Conservation (phyloP, 2,113 vertebrate genomes). For the Geococcyx californianus region DNA sequence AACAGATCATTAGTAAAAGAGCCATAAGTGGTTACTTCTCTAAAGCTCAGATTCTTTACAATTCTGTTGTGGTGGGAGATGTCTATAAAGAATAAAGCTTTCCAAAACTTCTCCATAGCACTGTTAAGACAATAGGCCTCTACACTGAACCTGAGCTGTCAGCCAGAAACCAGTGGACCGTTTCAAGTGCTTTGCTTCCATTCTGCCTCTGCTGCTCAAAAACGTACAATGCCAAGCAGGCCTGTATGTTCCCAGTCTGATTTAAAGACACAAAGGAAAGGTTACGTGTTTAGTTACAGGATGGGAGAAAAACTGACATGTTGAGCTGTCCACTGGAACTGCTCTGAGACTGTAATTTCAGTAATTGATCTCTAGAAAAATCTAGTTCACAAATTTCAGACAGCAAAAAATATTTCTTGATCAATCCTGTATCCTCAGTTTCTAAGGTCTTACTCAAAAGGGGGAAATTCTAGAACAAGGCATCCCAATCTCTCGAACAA, state of each 20-base stretch:
- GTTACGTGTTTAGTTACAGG: background rate
- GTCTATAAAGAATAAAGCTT: background rate
- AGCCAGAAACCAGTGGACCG: background rate
- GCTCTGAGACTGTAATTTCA: background rate
- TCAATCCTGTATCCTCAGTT: background rate
- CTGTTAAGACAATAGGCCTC: background rate
- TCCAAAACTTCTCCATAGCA: background rate
- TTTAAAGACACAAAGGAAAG: background rate
- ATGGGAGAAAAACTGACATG: background rate
- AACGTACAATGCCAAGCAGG: background rate
- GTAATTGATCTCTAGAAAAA: background rate
- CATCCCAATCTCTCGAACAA: accelerated
- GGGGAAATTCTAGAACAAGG: background rate
- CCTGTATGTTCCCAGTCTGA: background rate
- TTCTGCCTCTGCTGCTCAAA: background rate
- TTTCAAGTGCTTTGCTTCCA: conserved; percentile 18
- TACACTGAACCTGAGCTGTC: background rate
- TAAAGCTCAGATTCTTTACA: background rate
- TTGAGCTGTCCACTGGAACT: background rate
- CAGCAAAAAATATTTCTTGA: background rate
- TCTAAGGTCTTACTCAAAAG: background rate
- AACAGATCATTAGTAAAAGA: background rate
- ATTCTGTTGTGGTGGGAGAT: background rate
- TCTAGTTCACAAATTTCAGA: background rate
- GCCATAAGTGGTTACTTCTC: background rate